A percentile compares a stretch with the other conserved stretches of the same genome.
Conservation (phyloP, 2,797 vertebrate species). For the Monodelphis domestica region DNA sequence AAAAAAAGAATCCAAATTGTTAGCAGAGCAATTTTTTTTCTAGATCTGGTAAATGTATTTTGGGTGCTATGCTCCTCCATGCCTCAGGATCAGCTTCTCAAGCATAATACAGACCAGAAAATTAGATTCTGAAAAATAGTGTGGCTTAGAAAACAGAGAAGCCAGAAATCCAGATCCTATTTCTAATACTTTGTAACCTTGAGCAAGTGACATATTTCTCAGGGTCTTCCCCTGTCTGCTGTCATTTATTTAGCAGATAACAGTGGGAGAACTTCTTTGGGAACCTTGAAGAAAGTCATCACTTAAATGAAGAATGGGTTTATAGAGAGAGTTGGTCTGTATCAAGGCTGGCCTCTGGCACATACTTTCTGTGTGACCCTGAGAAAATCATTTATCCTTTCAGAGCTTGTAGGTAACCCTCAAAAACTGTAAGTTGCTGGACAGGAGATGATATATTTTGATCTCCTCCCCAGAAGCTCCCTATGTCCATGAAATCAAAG, state of each 20-base stretch:
- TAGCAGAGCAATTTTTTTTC: neutral
- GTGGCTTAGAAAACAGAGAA: neutral
- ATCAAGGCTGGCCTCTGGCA: neutral
- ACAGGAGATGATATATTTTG: neutral
- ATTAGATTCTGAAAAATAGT: neutral
- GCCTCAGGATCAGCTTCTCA: neutral
- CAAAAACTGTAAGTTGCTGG: neutral
- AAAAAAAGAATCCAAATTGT: neutral
- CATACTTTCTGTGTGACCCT: neutral
- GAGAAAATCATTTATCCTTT: neutral
- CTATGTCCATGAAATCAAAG: neutral
- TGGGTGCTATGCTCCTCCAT: neutral
- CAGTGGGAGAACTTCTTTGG: neutral
- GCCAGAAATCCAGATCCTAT: neutral
- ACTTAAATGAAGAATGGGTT: neutral
- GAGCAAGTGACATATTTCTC: neutral
- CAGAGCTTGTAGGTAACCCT: neutral
- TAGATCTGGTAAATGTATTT: neutral
- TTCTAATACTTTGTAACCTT: neutral
- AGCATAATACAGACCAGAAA: conserved; percentile 4
- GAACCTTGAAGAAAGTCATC: neutral
- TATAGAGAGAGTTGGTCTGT: neutral
- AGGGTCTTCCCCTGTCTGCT: neutral
- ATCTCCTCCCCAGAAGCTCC: neutral
- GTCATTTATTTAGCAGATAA: neutral